Percentiles rank a stretch among this genome's conserved stretches.
phyloP scores from a whole-genome alignment of 2,797 vertebrate species.

The Halcyon smyrnensis region DNA sequence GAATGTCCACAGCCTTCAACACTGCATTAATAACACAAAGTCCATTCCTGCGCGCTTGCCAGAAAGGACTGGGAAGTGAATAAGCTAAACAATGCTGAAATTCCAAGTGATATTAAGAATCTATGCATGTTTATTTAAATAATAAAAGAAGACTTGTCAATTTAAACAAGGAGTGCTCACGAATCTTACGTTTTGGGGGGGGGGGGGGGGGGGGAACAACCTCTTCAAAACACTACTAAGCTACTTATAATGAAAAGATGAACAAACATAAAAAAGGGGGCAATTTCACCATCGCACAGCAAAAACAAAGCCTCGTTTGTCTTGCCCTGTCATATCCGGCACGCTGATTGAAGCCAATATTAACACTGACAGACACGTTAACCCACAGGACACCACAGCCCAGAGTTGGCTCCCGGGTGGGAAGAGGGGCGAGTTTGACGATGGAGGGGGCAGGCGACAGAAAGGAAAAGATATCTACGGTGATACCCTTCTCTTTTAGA shows the following conservation, averaged over 20 bases:
- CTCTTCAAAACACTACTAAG: slow-evolving; percentile 67
- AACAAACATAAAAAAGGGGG: slow-evolving; percentile 1
- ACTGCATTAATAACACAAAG: slow-evolving; percentile 65
- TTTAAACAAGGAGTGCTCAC: slow-evolving; percentile 66
- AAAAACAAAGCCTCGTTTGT: slow-evolving; percentile 66
- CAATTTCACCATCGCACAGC: slow-evolving; percentile 28
- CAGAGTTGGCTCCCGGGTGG: slow-evolving; percentile 17
- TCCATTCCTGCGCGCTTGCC: slow-evolving; percentile 59
- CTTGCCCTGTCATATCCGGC: slow-evolving; percentile 49
- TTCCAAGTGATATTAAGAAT: slow-evolving; percentile 76
- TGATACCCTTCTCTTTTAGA: not conserved
- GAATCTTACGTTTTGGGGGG: slow-evolving; percentile 10
- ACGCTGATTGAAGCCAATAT: slow-evolving; percentile 35
- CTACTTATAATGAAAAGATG: slow-evolving; percentile 72
- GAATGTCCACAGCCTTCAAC: slow-evolving; percentile 67
- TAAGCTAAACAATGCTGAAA: slow-evolving; percentile 76
- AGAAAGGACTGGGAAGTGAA: slow-evolving; percentile 74
- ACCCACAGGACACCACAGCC: not conserved
- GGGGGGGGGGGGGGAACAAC: not conserved
- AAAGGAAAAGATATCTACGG: not conserved
- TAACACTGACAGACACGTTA: slow-evolving; percentile 42
- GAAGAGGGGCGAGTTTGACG: not conserved
- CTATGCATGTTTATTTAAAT: slow-evolving; percentile 75
- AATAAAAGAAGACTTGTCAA: slow-evolving; percentile 73
- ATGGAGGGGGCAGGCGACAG: not conserved